A percentile compares a stretch with the other conserved stretches of the same genome.
phyloP scores from a whole-genome alignment of 1,140 invertebrate genomes.

The Meloidogyne exigua region DNA sequence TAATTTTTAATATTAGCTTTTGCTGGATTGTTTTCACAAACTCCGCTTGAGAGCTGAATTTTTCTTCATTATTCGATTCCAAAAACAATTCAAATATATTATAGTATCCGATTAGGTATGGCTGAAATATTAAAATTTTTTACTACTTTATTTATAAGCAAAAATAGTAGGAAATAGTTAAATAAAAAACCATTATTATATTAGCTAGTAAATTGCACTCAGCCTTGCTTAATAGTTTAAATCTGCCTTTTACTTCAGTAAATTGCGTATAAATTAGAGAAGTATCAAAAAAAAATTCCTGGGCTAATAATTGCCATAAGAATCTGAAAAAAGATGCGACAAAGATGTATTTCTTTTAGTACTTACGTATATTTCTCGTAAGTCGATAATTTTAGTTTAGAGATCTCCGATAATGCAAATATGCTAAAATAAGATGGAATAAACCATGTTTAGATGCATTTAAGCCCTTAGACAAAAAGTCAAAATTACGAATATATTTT shows the following conservation, averaged over 20 bases:
- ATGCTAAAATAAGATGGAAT: background rate
- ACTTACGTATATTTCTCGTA: constrained; percentile 4
- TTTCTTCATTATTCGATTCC: constrained; percentile 1
- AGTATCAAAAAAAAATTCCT: background rate
- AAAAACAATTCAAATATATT: constrained; percentile 11
- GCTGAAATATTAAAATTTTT: background rate
- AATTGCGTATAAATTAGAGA: background rate
- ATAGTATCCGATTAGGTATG: constrained; percentile 11
- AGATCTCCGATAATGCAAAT: background rate
- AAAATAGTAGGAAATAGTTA: too few species aligned
- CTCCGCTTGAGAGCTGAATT: background rate
- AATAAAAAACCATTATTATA: background rate
- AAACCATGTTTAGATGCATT: too few species aligned
- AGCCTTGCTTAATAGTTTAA: background rate
- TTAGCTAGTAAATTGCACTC: background rate
- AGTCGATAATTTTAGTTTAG: background rate
- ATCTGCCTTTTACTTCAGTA: background rate
- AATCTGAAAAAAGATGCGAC: background rate
- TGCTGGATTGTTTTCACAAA: background rate
- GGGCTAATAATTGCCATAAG: background rate
- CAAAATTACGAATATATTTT: too few species aligned
- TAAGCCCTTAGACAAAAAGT: too few species aligned
- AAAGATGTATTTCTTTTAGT: background rate
- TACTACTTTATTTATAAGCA: background rate
- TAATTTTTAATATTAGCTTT: background rate